Evolutionary conservation across 2,888 invertebrate species (phyloP).

Genomic region (Gasteruption jaculator): DNA sequence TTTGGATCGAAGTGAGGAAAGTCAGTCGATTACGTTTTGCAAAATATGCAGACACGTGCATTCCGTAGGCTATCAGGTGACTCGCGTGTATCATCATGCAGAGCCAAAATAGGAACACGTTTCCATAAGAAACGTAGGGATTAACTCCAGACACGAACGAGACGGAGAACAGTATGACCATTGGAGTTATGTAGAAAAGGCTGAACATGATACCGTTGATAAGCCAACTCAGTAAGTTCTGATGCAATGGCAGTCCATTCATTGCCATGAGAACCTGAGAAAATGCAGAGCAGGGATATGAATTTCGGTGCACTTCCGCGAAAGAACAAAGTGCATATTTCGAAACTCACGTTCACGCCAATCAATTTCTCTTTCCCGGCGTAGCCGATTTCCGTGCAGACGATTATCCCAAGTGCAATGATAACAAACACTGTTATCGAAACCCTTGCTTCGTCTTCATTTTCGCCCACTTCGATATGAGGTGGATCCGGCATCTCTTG

Average conservation of each 20-base stretch:
- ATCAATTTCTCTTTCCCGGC: constrained; percentile 44
- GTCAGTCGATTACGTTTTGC: constrained; percentile 46
- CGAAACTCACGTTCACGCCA: constrained; percentile 41
- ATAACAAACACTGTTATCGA: constrained; percentile 34
- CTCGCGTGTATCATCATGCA: constrained; percentile 35
- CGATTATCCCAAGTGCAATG: constrained; percentile 39
- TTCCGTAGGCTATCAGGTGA: constrained; percentile 42
- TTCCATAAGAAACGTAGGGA: constrained; percentile 41
- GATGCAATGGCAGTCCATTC: constrained; percentile 41
- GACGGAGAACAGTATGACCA: constrained; percentile 37
- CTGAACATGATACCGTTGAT: constrained; percentile 39
- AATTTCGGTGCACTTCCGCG: not conserved
- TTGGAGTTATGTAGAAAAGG: constrained; percentile 33
- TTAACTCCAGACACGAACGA: constrained; percentile 36
- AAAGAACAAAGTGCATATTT: not conserved
- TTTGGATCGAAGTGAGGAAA: not conserved
- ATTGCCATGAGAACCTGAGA: constrained; percentile 44
- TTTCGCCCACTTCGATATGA: constrained; percentile 29
- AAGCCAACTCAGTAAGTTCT: constrained; percentile 45
- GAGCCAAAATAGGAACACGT: constrained; percentile 44
- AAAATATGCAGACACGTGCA: constrained; percentile 45
- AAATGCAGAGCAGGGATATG: not conserved
- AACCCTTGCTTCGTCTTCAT: constrained; percentile 28
- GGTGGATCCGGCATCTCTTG: constrained; percentile 48
- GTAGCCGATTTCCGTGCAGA: constrained; percentile 40